Conservation (phyloP, 2,113 vertebrate genomes). For the Hippocampus zosterae region DNA sequence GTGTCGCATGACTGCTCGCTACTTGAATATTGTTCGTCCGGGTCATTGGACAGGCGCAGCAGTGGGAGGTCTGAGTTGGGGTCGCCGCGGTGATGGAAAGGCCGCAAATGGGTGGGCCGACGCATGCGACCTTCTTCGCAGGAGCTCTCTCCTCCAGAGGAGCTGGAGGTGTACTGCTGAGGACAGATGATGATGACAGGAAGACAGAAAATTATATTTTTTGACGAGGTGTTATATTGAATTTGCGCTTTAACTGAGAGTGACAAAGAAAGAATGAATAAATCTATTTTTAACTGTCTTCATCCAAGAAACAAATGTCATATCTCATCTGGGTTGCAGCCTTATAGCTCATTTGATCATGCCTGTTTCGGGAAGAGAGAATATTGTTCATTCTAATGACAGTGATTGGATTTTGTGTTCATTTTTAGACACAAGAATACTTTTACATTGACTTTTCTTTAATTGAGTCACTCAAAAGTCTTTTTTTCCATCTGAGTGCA, state of each 20-base stretch:
- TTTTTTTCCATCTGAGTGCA: no score
- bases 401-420: background rate
- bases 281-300: conserved; percentile 5
- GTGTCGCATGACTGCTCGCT: conserved; percentile 98
- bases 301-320: background rate
- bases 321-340: background rate
- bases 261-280: background rate
- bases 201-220: conserved; percentile 14
- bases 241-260: conserved; percentile 15
- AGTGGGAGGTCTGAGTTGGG: conserved; percentile 83
- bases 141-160: conserved; percentile 96
- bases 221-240: conserved; percentile 22
- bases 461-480: background rate
- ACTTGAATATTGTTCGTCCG: conserved; percentile 90
- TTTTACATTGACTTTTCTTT: background rate
- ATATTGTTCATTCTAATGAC: background rate
- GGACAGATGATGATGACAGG: conserved; percentile 1
- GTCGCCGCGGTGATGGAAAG: conserved; percentile 83
- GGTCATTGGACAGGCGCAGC: conserved; percentile 86
- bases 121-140: conserved; percentile 97
- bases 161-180: conserved; percentile 93
- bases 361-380: background rate
- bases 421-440: background rate
- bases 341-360: background rate
- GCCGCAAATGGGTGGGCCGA: conserved; percentile 89